Percentiles rank a stretch among this genome's conserved stretches.
Evolutionary conservation across 1,140 invertebrate species (phyloP).

Genomic region (Zaprionus africanus): DNA sequence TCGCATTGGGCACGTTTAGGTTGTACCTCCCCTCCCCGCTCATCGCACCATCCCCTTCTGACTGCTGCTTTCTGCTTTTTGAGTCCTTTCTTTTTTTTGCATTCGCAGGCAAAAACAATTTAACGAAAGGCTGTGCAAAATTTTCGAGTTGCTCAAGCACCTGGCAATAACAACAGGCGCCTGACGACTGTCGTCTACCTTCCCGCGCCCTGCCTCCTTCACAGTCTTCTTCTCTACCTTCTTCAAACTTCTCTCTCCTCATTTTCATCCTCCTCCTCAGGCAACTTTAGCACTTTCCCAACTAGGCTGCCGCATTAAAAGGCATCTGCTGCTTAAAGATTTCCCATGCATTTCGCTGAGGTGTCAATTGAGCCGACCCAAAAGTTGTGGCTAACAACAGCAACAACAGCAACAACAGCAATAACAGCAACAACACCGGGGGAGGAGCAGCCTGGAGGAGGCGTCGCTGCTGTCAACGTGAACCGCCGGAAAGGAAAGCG

Average conservation of each 20-base stretch:
- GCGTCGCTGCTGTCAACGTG: constrained; percentile 33
- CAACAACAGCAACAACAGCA: constrained; percentile 10
- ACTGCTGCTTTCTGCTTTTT: constrained; percentile 65
- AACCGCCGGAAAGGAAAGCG: constrained; percentile 75
- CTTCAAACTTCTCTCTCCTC: no score
- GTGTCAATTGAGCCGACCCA: constrained; percentile 71
- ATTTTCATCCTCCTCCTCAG: not conserved
- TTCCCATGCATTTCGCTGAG: constrained; percentile 57
- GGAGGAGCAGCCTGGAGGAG: constrained; percentile 14
- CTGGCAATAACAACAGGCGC: constrained; percentile 57
- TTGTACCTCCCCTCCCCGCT: not conserved
- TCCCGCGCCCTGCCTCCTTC: no score
- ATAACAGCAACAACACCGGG: not conserved
- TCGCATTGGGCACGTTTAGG: constrained; percentile 6
- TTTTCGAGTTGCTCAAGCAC: constrained; percentile 28
- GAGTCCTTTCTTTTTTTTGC: constrained; percentile 54
- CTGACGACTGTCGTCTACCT: constrained; percentile 2
- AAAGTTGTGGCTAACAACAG: constrained; percentile 67
- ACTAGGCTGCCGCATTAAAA: constrained; percentile 54
- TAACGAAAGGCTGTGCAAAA: constrained; percentile 38
- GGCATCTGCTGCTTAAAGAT: constrained; percentile 43
- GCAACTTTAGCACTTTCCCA: not conserved
- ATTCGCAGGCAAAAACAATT: constrained; percentile 37
- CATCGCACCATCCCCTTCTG: not conserved
- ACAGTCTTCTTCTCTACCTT: no score